Conservation (phyloP, 2,797 vertebrate genomes). For the Sebastes kiyomatsui region DNA sequence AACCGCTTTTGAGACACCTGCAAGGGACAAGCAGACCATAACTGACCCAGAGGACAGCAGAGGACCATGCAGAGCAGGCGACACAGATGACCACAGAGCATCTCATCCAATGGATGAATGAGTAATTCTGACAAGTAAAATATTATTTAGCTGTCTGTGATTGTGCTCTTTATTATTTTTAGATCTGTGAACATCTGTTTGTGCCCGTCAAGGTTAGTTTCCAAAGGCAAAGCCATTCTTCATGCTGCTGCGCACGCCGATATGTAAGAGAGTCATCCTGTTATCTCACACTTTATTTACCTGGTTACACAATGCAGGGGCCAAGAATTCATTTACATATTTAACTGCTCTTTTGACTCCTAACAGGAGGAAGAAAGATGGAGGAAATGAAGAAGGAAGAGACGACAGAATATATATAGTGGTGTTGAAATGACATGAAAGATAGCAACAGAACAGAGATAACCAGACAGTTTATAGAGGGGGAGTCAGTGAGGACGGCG, state of each 20-base stretch:
- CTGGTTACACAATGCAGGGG: constrained; percentile 96
- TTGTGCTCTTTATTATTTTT: constrained; percentile 45
- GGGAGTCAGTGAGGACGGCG: neutral
- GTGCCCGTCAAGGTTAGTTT: constrained; percentile 78
- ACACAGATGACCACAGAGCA: constrained; percentile 77
- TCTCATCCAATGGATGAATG: neutral
- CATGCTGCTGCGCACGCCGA: constrained; percentile 75
- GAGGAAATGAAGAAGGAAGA: constrained; percentile 32
- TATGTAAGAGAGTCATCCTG: constrained; percentile 13
- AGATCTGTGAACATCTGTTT: constrained; percentile 75
- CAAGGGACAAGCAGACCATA: constrained; percentile 96
- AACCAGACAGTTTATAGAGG: neutral
- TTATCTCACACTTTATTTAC: constrained; percentile 85
- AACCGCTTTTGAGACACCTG: constrained; percentile 99
- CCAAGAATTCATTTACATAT: constrained; percentile 99
- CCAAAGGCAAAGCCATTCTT: constrained; percentile 64
- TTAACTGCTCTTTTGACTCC: constrained; percentile 99
- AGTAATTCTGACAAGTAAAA: neutral
- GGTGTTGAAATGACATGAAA: constrained; percentile 9
- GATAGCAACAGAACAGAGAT: neutral
- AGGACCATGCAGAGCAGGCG: constrained; percentile 82
- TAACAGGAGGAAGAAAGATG: constrained; percentile 78
- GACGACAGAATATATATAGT: constrained; percentile 3
- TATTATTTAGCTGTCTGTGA: neutral
- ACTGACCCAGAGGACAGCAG: constrained; percentile 76